phyloP scores from a whole-genome alignment of 2,113 vertebrate genomes.

The Ornithorhynchus anatinus region DNA sequence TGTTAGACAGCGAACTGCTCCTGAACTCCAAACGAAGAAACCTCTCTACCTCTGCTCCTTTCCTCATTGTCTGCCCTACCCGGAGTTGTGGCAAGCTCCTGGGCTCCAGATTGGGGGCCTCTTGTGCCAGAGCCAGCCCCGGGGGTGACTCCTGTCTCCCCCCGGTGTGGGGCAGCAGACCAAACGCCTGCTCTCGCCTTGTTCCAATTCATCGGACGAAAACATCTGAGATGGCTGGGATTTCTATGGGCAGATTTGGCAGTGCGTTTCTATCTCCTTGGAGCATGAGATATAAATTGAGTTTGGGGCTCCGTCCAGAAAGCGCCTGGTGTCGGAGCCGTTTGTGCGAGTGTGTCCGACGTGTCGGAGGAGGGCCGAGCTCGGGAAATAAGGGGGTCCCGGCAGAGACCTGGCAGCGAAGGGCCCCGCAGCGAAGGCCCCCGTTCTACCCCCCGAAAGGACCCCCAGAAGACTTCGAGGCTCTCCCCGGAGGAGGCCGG shows the following conservation, averaged over 20 bases:
- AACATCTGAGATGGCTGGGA: not conserved
- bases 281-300: conserved; percentile 28
- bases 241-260: conserved; percentile 53
- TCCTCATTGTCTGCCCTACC: rapidly evolving
- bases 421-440: not conserved
- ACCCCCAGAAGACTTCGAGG: no score
- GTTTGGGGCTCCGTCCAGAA: conserved; percentile 52
- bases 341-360: no score
- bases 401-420: not conserved
- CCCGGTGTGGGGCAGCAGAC: no score
- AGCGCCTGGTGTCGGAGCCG: conserved; percentile 11
- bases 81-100: not conserved
- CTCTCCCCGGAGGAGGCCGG: no score
- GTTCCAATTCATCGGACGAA: not conserved
- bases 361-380: not conserved
- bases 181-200: not conserved
- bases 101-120: not conserved
- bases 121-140: not conserved
- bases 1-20: no score
- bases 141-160: not conserved
- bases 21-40: not conserved
- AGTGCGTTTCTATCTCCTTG: conserved; percentile 5
- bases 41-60: not conserved
- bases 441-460: no score
- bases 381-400: not conserved